Base-by-base conservation (phyloP, 2,113 vertebrate genomes). In the Limnothrissa miodon region DNA sequence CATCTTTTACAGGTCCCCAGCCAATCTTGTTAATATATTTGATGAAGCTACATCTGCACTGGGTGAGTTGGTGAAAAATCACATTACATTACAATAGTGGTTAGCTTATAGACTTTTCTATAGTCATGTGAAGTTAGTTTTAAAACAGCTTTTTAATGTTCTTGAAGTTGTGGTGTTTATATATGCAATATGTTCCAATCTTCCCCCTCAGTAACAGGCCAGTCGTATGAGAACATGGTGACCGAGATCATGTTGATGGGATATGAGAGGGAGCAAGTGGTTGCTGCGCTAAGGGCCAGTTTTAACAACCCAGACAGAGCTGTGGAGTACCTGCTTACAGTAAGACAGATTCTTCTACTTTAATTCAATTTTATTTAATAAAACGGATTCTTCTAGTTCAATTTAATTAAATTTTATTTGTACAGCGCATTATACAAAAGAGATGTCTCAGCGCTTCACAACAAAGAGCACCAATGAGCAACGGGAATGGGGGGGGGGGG, bases 171-270 rank as follows among this genome's bases (percentile, higher is more conserved):
- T 13, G 25, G 9, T 29, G 25, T 29, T 62, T 62, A n/a, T 13
- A 42, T 5, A 13, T 15, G 11, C 1, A 25, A 42, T 15, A 4
- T 33, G 23, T 45, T 79, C 39, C 45, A 42, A 45, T 19, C 45
- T 88, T 88, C 15, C 19, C 85, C 81, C 89, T 46, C 74, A 98
- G 98, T 99, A 89, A 99, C 98, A 0, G 97, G 97, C 84, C 95
- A 97, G 80, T 97, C 97, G 0, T 99, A 99, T 21, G 98, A 99
- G 87, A 96, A 97, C 90, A 99, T 99, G 97, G 97, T 99, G 89
- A 96, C 96, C 21, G 98, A 99, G 93, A 99, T 99, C 93, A 98
- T 98, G 97, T 95, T 98, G 80, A 98, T 99, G 97, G 98, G 97
- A 42, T 99, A 98, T 33, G 97, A 98, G 90, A 93, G 96, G 87